Evolutionary conservation across 2,113 vertebrate species (phyloP).

Genomic region (Dromiciops gliroides): DNA sequence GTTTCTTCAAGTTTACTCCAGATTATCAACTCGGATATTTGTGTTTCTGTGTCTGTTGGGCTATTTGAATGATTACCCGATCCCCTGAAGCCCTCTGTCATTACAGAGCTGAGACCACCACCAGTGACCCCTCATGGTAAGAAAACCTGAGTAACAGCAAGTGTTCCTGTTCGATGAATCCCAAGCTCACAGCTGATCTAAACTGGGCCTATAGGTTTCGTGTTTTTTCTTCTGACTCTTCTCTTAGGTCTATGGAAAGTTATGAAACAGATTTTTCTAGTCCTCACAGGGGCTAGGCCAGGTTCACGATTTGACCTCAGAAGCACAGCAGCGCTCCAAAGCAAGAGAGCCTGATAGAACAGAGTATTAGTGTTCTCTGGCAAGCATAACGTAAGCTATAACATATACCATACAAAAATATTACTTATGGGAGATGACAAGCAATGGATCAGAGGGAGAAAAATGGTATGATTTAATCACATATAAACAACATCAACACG

Average conservation of each 20-base stretch:
- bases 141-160: constrained; percentile 68
- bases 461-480: constrained; percentile 74
- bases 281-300: constrained; percentile 81
- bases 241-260: constrained; percentile 79
- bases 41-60: constrained; percentile 63
- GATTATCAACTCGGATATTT: constrained; percentile 71
- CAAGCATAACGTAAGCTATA: constrained; percentile 69
- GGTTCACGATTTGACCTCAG: constrained; percentile 83
- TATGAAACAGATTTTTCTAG: constrained; percentile 88
- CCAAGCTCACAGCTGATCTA: constrained; percentile 71
- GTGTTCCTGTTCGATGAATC: constrained; percentile 77
- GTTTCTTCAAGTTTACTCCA: constrained; percentile 75
- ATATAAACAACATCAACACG: constrained; percentile 67
- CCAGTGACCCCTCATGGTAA: constrained; percentile 73
- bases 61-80: constrained; percentile 72
- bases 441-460: constrained; percentile 54
- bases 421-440: constrained; percentile 79
- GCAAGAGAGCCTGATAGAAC: constrained; percentile 62
- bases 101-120: constrained; percentile 58
- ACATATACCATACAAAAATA: constrained; percentile 63
- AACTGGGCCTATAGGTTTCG: constrained; percentile 81
- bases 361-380: constrained; percentile 59
- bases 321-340: constrained; percentile 74
- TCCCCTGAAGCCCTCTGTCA: constrained; percentile 58
- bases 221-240: constrained; percentile 70